Evolutionary conservation across 2,888 invertebrate species (phyloP).

Genomic region (Clitarchus hookeri): DNA sequence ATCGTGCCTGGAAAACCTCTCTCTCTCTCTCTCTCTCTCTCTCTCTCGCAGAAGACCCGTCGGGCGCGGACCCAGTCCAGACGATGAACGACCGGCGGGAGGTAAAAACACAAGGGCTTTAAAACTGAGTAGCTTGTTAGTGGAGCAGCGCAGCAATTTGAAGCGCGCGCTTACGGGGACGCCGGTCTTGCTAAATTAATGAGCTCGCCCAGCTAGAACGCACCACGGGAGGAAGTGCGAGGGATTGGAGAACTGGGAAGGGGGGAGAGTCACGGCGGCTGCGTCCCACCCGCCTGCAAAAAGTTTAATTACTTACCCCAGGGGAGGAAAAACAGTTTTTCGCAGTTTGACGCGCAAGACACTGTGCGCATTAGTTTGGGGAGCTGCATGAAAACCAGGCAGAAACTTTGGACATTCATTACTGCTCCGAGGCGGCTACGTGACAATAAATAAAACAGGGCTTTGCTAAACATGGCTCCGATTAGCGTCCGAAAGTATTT

Average conservation of each 20-base stretch:
- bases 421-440: not conserved
- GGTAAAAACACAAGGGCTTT: not conserved
- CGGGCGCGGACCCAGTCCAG: not conserved
- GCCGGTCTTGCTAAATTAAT: not conserved
- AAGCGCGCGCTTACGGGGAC: not conserved
- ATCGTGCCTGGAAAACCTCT: not conserved
- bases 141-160: not conserved
- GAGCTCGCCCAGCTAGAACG: not conserved
- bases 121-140: constrained; percentile 1
- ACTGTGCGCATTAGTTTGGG: not conserved
- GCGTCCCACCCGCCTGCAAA: not conserved
- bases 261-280: not conserved
- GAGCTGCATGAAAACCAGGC: not conserved
- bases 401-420: not conserved
- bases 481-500: no score
- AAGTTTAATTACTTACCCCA: not conserved
- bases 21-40: no score
- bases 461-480: no score
- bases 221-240: not conserved
- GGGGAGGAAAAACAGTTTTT: not conserved
- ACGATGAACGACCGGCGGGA: not conserved
- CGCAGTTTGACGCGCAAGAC: not conserved
- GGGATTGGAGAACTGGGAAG: not conserved
- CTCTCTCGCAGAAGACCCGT: no score
- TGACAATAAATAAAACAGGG: not conserved